Conservation (phyloP, 2,797 vertebrate species). For the Paratrypauchen microcephalus region DNA sequence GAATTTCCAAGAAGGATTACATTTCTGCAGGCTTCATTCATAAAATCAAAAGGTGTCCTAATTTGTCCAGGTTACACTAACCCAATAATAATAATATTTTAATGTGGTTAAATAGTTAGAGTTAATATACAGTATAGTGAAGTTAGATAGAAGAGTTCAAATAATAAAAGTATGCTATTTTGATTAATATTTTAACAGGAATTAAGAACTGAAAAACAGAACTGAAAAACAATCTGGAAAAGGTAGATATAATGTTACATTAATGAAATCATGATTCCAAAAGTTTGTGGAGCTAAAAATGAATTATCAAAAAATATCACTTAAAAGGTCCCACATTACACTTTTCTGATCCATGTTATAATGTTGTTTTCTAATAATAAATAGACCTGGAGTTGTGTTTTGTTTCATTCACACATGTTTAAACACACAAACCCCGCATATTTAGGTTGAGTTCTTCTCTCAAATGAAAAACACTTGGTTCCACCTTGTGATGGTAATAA, state of each 20-base stretch:
- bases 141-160: neutral
- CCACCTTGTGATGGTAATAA: too few species aligned
- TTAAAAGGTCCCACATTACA: neutral
- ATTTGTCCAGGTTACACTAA: neutral
- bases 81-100: neutral
- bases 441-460: too few species aligned
- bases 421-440: too few species aligned
- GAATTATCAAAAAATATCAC: neutral
- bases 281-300: neutral
- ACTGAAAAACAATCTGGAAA: neutral
- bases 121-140: neutral
- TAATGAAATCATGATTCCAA: neutral
- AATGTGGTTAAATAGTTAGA: too few species aligned
- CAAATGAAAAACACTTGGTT: too few species aligned
- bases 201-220: too few species aligned
- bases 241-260: neutral
- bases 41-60: conserved; percentile 1
- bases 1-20: conserved; percentile 10
- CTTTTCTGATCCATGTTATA: too few species aligned
- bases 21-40: conserved; percentile 7
- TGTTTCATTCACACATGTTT: too few species aligned
- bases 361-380: too few species aligned
- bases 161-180: neutral
- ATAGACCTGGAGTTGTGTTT: too few species aligned
- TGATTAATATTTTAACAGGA: neutral